phyloP scores from a whole-genome alignment of 1,140 invertebrate genomes.

The Oreohelix idahoensis region DNA sequence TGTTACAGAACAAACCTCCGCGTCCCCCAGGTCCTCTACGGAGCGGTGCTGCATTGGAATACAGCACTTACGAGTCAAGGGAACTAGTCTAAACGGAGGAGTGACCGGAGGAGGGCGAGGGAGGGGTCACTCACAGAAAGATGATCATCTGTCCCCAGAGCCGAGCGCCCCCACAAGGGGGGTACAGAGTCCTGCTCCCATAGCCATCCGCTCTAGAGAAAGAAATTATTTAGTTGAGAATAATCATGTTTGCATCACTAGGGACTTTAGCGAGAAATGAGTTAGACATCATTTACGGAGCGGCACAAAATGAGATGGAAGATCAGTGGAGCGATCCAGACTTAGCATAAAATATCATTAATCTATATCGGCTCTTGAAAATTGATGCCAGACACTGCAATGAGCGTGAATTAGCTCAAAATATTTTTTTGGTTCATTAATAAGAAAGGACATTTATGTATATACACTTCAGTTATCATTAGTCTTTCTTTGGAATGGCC shows the following conservation, averaged over 20 bases:
- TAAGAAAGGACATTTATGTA: no score
- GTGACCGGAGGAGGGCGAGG: constrained; percentile 21
- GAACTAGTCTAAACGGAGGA: constrained; percentile 14
- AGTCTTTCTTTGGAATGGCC: no score
- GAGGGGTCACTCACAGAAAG: constrained; percentile 42
- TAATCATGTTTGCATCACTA: constrained; percentile 16
- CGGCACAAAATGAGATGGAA: constrained; percentile 17
- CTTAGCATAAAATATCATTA: constrained; percentile 8
- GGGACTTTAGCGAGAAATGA: constrained; percentile 22
- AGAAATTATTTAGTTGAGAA: constrained; percentile 24
- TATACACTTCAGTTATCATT: no score
- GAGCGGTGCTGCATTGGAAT: constrained; percentile 32
- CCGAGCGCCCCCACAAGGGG: background rate
- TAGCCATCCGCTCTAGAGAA: background rate
- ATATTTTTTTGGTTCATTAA: no score
- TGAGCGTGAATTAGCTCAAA: background rate
- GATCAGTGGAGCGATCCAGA: constrained; percentile 1
- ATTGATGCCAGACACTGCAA: background rate
- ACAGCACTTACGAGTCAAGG: constrained; percentile 17
- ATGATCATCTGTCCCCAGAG: constrained; percentile 33
- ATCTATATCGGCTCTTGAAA: background rate
- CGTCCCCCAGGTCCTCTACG: constrained; percentile 1
- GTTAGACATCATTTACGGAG: constrained; percentile 3
- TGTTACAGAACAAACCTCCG: constrained; percentile 43
- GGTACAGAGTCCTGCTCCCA: background rate